Base-by-base conservation (phyloP, 2,888 invertebrate genomes). In the Caenorhabditis zanzibari region DNA sequence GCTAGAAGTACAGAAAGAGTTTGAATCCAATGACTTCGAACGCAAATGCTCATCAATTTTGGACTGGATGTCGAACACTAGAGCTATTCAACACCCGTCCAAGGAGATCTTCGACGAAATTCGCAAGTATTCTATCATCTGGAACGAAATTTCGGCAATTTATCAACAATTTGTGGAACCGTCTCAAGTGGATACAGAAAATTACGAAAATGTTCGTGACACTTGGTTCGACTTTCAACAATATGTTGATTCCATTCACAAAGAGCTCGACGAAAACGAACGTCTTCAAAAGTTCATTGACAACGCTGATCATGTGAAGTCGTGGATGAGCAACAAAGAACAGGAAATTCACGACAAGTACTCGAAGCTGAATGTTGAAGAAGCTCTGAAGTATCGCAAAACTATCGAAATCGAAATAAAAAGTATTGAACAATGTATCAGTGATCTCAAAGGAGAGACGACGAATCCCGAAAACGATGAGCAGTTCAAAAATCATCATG, bases 401-500 rank as follows among this genome's bases (percentile, higher is more conserved):
- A 75, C 81, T 2, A 71, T 81, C 28, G 81, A 81, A 22, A 75
- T 81, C 26, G 81, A 75, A 38, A 75, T 75, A 22, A 69, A 63
- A 32, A 81, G 69, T 22, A 63, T 59, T 9, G 58, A 64, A 32
- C 63, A 75, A 32, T 32, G 81, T 19, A 35, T 81, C 19, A 24
- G 64, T 22, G 58, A 63, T 22, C 52, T 75, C n/a, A 28, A 54
- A 14, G 69, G 61, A 6, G 14, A 68, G n/a, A 6, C 28, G 16
- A 19, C 32, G 22, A 38, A 49, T 19, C 24, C 38, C 16, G n/a
- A 58, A 14, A 63, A 58, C 35, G 24, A 44, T 19, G 19, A 52
- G 5, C 44, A 72, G 10, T 35, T 61, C 16, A 47, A 35, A 24
- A 49, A 73, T 16, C 5, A 32, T 24, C 54, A 44, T 16, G 69